Percentiles rank a stretch among this genome's conserved stretches.
These are phyloP conservation scores for Lasioglossum lativentre DNA, from an alignment of 2,888 invertebrate species.

Conservation along the genomic window DNA sequence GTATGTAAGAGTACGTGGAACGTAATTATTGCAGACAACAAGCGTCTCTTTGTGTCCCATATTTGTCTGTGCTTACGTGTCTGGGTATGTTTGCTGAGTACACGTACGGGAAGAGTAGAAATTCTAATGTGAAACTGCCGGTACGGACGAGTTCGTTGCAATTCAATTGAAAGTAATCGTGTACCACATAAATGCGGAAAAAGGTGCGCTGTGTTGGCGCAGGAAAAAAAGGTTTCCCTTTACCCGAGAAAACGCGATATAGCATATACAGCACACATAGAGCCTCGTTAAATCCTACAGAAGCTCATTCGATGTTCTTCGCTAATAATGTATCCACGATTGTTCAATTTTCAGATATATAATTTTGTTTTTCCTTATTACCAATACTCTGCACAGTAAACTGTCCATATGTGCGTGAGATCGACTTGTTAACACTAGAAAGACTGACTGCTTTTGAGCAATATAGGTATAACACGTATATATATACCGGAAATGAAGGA, in stretches of 20 bases:
- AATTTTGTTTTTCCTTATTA: too few species aligned
- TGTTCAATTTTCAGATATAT: not conserved
- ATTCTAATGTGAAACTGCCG: slow-evolving; percentile 10
- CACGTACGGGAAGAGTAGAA: not conserved
- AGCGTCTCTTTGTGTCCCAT: not conserved
- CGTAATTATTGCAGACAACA: slow-evolving; percentile 29
- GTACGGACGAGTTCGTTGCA: not conserved
- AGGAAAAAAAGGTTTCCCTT: slow-evolving; percentile 24
- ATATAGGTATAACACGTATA: too few species aligned
- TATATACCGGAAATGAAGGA: too few species aligned
- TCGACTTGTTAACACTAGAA: too few species aligned
- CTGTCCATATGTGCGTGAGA: not conserved
- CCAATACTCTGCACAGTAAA: not conserved
- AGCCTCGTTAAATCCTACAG: slow-evolving; percentile 16
- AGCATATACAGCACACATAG: not conserved
- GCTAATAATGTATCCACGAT: not conserved
- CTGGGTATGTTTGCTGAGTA: not conserved
- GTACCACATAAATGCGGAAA: slow-evolving; percentile 1
- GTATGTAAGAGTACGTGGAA: slow-evolving; percentile 35
- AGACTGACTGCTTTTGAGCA: too few species aligned
- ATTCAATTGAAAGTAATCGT: slow-evolving; percentile 30
- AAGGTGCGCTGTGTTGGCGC: not conserved
- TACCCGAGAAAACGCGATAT: slow-evolving; percentile 30
- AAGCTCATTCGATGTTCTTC: not conserved
- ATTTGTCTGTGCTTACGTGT: not conserved